Evolutionary conservation across 2,888 invertebrate genomes (phyloP), one percentile per base, ranked within the genome.

Genomic region (Rhopalosiphum nymphaeae): DNA sequence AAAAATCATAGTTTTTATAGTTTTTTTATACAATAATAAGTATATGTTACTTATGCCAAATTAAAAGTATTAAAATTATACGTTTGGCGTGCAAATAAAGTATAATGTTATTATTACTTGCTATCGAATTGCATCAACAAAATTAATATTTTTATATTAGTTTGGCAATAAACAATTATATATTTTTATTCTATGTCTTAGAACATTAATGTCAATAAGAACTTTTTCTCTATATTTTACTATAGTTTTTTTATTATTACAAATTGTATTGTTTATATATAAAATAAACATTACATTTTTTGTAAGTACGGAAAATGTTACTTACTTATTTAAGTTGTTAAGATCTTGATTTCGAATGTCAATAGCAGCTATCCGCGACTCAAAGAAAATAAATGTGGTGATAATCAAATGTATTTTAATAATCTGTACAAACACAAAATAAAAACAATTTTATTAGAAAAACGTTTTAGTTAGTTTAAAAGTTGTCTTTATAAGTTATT

Each of bases 301-400:
- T 78, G 0, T n/a, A 78, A 78, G 78, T 36, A 36, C 36, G 21
- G n/a, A 85, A 49, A 91, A 53, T 36, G 13, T 16, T 46, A 29
- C 57, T 86, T 44, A 91, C 91, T 91, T 91, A 29, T 91, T 29
- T 53, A 78, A 85, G 1, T 85, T 78, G 26, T 44, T 44, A 29
- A 91, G 84, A 56, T 91, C 56, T 56, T n/a, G 21, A 25, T 85
- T 7, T n/a, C n/a, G n/a, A n/a, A 91, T 85, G 29, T 86, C 91
- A 46, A 86, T n/a, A 44, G 91, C 91, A 44, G 57, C 21, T n/a
- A 57, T 91, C 91, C 85, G 57, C 0, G 91, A 91, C 29, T 85
- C 85, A 9, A 85, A 44, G n/a, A 85, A 91, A 44, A 91, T 85
- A 56, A 56, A 85, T 85, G 53, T 91, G 7, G 21, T 29, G 21